Evolutionary conservation across 2,113 vertebrate genomes (phyloP), one percentile per base, ranked within the genome.

Genomic region (Dascyllus trimaculatus): DNA sequence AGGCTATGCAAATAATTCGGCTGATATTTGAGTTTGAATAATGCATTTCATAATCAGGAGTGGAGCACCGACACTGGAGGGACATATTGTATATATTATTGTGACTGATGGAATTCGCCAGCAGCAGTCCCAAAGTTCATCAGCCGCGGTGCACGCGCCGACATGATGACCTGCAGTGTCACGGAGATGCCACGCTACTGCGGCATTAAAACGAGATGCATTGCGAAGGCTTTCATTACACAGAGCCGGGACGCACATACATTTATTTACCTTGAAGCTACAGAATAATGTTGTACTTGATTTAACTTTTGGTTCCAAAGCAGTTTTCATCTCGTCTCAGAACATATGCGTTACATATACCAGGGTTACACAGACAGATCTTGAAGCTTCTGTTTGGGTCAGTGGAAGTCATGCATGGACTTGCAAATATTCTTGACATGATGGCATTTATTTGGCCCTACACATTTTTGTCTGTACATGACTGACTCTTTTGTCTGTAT

Each of bases 31-130:
- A 75, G 65, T 49, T 65, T 81, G 82, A 92, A 92, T 88, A 90
- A 91, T 90, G 82, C 73, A 87, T 90, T 88, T 89, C 48, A 80
- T 91, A 91, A 91, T 92, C 85, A 81, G 59, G 85, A 87, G 71
- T 79, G 71, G 59, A 77, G 81, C 81, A 76, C 53, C 71, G 91
- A 73, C 73, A 78, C 82, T 72, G 68, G 52, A 77, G 81, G 64
- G 79, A 72, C 67, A 76, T 87, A 75, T 65, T 85, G 61, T 85
- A 74, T 87, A 60, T 85, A 82, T 90, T 84, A 84, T 72, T 84
- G 52, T 80, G 51, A 85, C n/a, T 59, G 88, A 89, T 89, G 79
- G 57, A 82, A 48, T 87, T 80, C 52, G 84, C 89, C 81, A 54
- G 49, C 38, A 72, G 89, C 71, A 6, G 21, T 75, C 48, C 49